These are phyloP conservation scores for Ardeotis arabs DNA, from an alignment of 2,113 vertebrate species.

Conservation along the genomic window DNA sequence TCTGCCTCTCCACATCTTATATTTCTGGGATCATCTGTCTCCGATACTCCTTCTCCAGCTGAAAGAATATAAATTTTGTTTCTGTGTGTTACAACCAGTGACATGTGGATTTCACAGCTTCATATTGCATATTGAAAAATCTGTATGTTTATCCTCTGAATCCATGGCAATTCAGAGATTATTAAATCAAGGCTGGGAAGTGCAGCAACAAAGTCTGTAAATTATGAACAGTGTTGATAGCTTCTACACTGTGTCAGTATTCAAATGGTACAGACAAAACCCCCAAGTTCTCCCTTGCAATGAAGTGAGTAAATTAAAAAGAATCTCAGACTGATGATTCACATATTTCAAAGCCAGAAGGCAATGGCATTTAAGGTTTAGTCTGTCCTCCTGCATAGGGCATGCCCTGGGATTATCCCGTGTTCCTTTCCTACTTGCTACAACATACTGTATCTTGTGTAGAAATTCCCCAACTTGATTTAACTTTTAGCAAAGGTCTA, in stretches of 20 bases:
- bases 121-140: neutral
- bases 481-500: neutral
- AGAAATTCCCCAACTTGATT: neutral
- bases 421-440: neutral
- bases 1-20: neutral
- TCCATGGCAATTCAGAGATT: neutral
- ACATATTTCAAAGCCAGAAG: neutral
- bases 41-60: neutral
- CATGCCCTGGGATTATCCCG: fast-evolving
- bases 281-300: neutral
- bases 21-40: neutral
- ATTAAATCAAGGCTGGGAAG: neutral
- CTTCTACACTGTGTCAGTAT: neutral
- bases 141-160: neutral
- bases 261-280: neutral
- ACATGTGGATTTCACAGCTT: neutral
- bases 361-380: neutral
- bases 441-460: neutral
- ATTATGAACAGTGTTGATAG: neutral
- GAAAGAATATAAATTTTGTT: neutral
- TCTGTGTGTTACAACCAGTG: neutral
- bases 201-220: neutral
- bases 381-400: neutral
- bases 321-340: neutral
- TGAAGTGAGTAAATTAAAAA: neutral